Percentiles rank a stretch among this genome's conserved stretches.
These are phyloP conservation scores for Drosophila ananassae DNA, from an alignment of 1,140 invertebrate genomes.

Conservation along the genomic window DNA sequence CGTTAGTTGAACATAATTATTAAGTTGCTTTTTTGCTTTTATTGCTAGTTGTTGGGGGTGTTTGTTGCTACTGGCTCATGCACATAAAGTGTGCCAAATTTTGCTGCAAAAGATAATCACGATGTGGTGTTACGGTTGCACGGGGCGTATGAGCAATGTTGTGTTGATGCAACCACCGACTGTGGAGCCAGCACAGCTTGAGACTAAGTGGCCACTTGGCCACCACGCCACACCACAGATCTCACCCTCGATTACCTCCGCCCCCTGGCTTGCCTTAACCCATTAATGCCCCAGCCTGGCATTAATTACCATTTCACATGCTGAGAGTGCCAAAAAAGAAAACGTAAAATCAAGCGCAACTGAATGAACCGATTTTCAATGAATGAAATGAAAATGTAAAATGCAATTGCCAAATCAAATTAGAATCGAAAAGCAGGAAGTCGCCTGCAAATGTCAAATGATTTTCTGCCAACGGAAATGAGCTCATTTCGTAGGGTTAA, in stretches of 20 bases:
- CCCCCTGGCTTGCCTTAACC: slow-evolving; percentile 52
- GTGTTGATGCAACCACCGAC: slow-evolving; percentile 73
- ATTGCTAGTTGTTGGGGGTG: slow-evolving; percentile 45
- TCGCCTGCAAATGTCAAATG: slow-evolving; percentile 62
- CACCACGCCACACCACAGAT: slow-evolving; percentile 2
- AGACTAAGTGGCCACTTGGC: slow-evolving; percentile 68
- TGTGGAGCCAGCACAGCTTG: slow-evolving; percentile 69
- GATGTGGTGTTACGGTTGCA: slow-evolving; percentile 50
- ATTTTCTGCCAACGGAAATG: slow-evolving; percentile 71
- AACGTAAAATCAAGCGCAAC: slow-evolving; percentile 30
- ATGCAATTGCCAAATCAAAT: slow-evolving; percentile 42
- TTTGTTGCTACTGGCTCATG: slow-evolving; percentile 25
- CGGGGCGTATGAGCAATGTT: slow-evolving; percentile 72
- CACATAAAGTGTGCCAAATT: slow-evolving; percentile 72
- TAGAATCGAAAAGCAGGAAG: slow-evolving; percentile 55
- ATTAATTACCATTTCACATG: slow-evolving; percentile 77
- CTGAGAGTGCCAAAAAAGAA: slow-evolving; percentile 68
- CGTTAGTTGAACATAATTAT: slow-evolving; percentile 62
- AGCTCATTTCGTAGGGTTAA: slow-evolving; percentile 62
- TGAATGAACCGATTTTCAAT: slow-evolving; percentile 73
- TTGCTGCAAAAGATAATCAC: slow-evolving; percentile 23
- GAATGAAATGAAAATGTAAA: slow-evolving; percentile 66
- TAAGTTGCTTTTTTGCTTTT: slow-evolving; percentile 25
- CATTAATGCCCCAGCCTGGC: slow-evolving; percentile 65
- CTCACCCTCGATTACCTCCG: not conserved